These are phyloP conservation scores for Scopus umbretta DNA, from an alignment of 2,113 vertebrate genomes.

Conservation along the genomic window DNA sequence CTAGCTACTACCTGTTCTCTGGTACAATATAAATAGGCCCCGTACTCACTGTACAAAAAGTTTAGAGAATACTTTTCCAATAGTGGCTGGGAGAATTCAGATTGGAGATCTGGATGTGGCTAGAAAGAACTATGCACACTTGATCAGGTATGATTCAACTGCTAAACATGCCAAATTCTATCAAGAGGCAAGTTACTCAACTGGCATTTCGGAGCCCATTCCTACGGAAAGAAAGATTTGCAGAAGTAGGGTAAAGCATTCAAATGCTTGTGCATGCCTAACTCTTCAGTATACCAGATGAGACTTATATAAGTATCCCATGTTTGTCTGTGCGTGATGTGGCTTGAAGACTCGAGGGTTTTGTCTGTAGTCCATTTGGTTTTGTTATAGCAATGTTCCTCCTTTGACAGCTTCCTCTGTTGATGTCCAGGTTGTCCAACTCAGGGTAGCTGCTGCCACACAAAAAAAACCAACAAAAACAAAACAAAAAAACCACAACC, in stretches of 20 bases:
- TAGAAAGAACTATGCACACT: not conserved
- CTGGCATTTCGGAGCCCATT: not conserved
- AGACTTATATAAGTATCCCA: not conserved
- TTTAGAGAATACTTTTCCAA: not conserved
- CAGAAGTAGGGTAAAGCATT: not conserved
- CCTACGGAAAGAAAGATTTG: not conserved
- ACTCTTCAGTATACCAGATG: not conserved
- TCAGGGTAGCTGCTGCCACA: not conserved
- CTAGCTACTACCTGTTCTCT: not conserved
- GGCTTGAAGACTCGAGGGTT: not conserved
- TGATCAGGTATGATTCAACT: not conserved
- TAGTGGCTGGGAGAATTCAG: not conserved
- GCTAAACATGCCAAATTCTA: not conserved
- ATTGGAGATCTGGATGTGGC: not conserved
- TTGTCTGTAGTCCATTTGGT: not conserved
- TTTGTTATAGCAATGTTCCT: not conserved
- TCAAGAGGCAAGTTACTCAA: not conserved
- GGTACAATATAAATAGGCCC: not conserved
- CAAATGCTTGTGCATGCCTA: not conserved
- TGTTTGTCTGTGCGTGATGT: not conserved
- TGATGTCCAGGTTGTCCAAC: not conserved
- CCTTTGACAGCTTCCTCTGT: not conserved
- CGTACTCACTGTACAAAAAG: not conserved
- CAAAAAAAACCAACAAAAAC: too few species aligned
- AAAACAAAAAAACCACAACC: too few species aligned